Base-by-base conservation (phyloP, 1,140 invertebrate genomes). In the Palaemon carinicauda region DNA sequence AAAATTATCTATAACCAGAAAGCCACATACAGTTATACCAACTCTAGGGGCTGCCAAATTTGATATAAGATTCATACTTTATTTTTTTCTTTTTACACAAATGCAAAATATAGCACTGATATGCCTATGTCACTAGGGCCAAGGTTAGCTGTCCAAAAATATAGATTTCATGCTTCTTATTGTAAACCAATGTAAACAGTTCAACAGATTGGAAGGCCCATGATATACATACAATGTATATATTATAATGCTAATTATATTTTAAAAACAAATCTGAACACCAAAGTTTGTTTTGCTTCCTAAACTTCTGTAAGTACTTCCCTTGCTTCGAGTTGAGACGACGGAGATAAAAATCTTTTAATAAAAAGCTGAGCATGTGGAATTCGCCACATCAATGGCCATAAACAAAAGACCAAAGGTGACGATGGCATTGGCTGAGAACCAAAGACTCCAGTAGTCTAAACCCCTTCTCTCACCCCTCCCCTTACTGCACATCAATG, bases 291-390 rank as follows among this genome's bases (percentile, higher is more conserved):
- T 50, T 50, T 75, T 33, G n/a, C n/a, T 17, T n/a, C 17, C n/a
- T 81, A 65, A 81, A 75, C 51, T 75, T 75, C 31, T 50, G n/a
- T 17, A 71, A 65, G 56, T 69, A 71, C 80, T 69, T 71, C 79
- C 60, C 60, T 51, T 69, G 60, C 80, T 69, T 50, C 51, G 60
- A 75, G 73, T 51, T 41, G 41, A 41, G 41, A 71, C 27, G 31
- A 65, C 17, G 50, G 27, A 21, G 71, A 29, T 29, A 51, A 41
- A 71, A 24, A 33, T 17, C 50, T 54, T 65, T 71, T 12, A 50
- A 60, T 51, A 50, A 81, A 56, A 81, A 71, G 79, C 31, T 24
- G 56, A 80, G 79, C 33, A 41, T 33, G 69, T 17, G 41, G 41
- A 29, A 24, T 51, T 21, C 73, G 41, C 41, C 41, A 41, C 41